Base-by-base conservation (phyloP, 2,888 invertebrate genomes). In the Protophormia terraenovae region DNA sequence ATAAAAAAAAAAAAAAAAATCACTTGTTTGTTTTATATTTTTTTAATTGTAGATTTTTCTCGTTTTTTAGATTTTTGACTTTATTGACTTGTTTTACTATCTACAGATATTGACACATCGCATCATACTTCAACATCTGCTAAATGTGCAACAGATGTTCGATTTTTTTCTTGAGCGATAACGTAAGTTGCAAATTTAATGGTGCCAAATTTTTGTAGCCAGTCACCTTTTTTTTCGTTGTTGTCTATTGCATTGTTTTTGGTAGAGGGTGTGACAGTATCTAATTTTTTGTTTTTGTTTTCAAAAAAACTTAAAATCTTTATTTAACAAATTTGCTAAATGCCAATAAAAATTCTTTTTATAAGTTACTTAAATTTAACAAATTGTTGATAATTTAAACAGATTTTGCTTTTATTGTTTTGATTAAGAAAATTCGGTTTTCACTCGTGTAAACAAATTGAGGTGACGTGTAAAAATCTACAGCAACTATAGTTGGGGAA, bases 111-210 rank as follows among this genome's bases (percentile, higher is more conserved):
- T 79, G 79, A 77, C 76, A 76, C 38, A 32, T 47, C 5, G 12
- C 45, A 47, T 35, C 45, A 47, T 45, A 27, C 45, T 45, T 7
- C 41, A 58, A 80, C 80, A 80, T 80, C 72, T 80, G 80, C 66
- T 66, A 73, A 71, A 66, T 66, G 60, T 73, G 64, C 72, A 80
- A 64, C 80, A 80, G 80, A 80, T 80, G 80, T 80, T 80, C 53
- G 14, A 69, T 69, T 78, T 78, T 60, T 78, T 67, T 35, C 32
- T 29, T n/a, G 8, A 38, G 29, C n/a, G 22, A n/a, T 19, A 32
- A 67, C 19, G 7, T 5, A 35, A 53, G 8, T 8, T 14, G 24
- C 12, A 64, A 55, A 32, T 12, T 24, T 41, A 4, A 35, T 50
- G 60, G 69, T 60, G 78, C 69, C 78, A 78, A 78, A 62, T 69